Evolutionary conservation across 2,113 vertebrate species (phyloP).

Genomic region (Cephalophus harveyi): DNA sequence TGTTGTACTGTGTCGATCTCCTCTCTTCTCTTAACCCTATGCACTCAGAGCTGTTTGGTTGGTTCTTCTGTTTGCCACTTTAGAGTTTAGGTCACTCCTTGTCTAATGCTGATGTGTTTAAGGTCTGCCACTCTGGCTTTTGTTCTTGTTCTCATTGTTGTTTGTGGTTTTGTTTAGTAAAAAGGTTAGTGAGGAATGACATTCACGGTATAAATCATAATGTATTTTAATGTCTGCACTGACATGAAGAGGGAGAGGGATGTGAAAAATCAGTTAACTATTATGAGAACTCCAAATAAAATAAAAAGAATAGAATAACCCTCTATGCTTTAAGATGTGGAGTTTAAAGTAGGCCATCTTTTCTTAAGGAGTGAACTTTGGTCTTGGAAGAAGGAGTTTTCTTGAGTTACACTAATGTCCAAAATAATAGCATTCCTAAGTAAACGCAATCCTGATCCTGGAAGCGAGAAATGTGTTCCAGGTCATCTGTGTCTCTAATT

Average conservation of each 20-base stretch:
- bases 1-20: background rate
- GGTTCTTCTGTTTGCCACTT: background rate
- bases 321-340: background rate
- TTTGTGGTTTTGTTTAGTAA: background rate
- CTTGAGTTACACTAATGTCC: background rate
- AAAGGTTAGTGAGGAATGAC: background rate
- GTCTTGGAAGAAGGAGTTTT: background rate
- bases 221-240: background rate
- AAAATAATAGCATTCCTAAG: background rate
- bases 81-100: background rate
- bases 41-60: background rate
- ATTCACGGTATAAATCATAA: background rate
- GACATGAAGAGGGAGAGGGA: background rate
- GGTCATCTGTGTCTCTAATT: background rate
- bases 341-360: background rate
- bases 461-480: no score
- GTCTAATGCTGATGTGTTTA: background rate
- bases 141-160: background rate
- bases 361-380: background rate
- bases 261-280: background rate
- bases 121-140: background rate
- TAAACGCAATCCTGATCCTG: background rate
- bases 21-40: background rate
- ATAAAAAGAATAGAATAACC: background rate
- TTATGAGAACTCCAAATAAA: background rate